A percentile compares a stretch with the other conserved stretches of the same genome.
Evolutionary conservation across 2,113 vertebrate species (phyloP).

Genomic region (Alexandromys fortis): DNA sequence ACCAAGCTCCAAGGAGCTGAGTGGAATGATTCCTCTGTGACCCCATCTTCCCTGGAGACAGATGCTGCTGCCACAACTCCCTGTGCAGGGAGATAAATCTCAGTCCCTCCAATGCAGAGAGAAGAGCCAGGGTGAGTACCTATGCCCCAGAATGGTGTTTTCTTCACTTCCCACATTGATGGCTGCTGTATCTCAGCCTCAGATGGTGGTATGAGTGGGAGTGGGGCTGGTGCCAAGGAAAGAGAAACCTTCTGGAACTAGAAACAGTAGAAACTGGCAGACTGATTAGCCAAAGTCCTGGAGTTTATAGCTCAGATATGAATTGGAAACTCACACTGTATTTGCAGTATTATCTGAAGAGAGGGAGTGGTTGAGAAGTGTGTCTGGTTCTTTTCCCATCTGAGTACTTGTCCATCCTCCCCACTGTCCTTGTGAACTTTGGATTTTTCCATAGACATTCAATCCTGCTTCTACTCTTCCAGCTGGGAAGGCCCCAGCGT

Average conservation of each 20-base stretch:
- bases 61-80: not conserved
- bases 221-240: not conserved
- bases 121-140: constrained; percentile 46
- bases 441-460: not conserved
- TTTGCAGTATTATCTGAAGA: not conserved
- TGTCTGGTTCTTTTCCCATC: not conserved
- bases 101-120: not conserved
- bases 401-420: not conserved
- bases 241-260: not conserved
- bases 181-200: not conserved
- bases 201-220: not conserved
- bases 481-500: not conserved
- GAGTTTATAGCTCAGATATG: not conserved
- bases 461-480: not conserved
- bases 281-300: not conserved
- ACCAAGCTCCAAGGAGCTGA: not conserved
- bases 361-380: not conserved
- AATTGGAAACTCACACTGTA: not conserved
- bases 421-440: not conserved
- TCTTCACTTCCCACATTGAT: not conserved
- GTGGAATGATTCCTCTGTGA: not conserved
- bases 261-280: not conserved
- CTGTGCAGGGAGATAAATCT: constrained; percentile 28
- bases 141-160: not conserved
- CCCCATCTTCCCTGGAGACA: not conserved